phyloP scores from a whole-genome alignment of 2,797 vertebrate genomes.

The Botia almorhae region DNA sequence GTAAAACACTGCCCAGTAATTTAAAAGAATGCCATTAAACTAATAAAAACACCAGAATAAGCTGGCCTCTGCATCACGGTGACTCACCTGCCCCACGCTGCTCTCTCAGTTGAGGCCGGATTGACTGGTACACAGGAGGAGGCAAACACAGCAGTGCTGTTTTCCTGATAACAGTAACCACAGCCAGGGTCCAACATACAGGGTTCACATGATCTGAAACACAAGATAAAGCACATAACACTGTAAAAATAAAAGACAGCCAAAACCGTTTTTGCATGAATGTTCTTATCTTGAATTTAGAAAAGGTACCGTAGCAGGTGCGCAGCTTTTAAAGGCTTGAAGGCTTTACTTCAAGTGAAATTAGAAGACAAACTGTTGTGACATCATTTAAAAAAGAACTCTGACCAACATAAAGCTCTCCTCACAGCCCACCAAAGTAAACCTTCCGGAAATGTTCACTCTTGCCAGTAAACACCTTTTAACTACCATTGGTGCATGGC shows the following conservation, averaged over 20 bases:
- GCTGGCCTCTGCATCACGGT: constrained; percentile 33
- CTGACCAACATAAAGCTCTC: too few species aligned
- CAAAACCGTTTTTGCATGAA: too few species aligned
- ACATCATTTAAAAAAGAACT: too few species aligned
- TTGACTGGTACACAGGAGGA: constrained; percentile 91
- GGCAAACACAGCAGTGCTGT: constrained; percentile 82
- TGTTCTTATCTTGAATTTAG: too few species aligned
- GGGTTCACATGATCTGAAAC: constrained; percentile 86
- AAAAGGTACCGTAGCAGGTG: not conserved
- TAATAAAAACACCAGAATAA: constrained; percentile 1
- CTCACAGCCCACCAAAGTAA: too few species aligned
- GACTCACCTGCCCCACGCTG: constrained; percentile 96
- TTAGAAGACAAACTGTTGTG: too few species aligned
- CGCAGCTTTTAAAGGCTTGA: too few species aligned
- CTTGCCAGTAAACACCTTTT: too few species aligned
- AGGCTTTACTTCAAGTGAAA: too few species aligned
- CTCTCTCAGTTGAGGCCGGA: constrained; percentile 84
- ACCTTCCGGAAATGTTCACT: too few species aligned
- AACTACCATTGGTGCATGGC: too few species aligned
- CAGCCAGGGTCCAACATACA: constrained; percentile 97
- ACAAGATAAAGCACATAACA: not conserved
- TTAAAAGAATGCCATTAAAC: not conserved
- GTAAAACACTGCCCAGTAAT: not conserved
- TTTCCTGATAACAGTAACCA: constrained; percentile 95
- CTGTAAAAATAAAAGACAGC: too few species aligned